phyloP scores from a whole-genome alignment of 1,140 invertebrate species.

The Phocides pigmalion region DNA sequence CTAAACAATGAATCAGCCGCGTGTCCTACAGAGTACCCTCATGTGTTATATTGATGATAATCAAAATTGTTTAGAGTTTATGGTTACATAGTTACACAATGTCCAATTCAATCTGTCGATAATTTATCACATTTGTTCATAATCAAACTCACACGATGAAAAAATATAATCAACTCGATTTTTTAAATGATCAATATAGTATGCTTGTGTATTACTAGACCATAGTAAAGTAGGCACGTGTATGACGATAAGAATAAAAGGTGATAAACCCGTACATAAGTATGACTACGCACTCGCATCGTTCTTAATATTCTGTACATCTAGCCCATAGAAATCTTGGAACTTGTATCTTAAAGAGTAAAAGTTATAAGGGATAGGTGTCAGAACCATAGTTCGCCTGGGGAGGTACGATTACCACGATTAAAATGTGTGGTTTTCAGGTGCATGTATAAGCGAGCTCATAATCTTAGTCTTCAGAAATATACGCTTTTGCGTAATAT shows the following conservation, averaged over 20 bases:
- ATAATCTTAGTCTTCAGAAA: no score
- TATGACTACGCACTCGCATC: constrained; percentile 25
- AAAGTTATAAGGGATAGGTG: no score
- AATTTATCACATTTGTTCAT: constrained; percentile 9
- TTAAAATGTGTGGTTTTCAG: no score
- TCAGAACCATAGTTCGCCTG: no score
- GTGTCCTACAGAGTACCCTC: constrained; percentile 15
- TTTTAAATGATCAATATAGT: constrained; percentile 11
- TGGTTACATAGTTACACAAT: no score
- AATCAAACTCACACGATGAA: constrained; percentile 5
- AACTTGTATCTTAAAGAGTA: no score
- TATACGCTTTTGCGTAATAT: no score
- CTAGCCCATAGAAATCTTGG: no score
- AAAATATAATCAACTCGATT: constrained; percentile 19
- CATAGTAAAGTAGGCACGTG: constrained; percentile 60
- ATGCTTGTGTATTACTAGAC: constrained; percentile 37
- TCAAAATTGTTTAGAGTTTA: no score
- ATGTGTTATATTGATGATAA: constrained; percentile 13
- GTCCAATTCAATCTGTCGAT: constrained; percentile 14
- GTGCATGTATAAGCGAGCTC: no score
- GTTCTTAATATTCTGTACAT: not conserved
- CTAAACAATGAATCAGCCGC: not conserved
- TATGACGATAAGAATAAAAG: constrained; percentile 59
- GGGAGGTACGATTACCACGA: no score
- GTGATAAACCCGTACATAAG: constrained; percentile 43